A percentile compares a stretch with the other conserved stretches of the same genome.
Evolutionary conservation across 2,113 vertebrate genomes (phyloP).

Genomic region (Rhagologus leucostigma): DNA sequence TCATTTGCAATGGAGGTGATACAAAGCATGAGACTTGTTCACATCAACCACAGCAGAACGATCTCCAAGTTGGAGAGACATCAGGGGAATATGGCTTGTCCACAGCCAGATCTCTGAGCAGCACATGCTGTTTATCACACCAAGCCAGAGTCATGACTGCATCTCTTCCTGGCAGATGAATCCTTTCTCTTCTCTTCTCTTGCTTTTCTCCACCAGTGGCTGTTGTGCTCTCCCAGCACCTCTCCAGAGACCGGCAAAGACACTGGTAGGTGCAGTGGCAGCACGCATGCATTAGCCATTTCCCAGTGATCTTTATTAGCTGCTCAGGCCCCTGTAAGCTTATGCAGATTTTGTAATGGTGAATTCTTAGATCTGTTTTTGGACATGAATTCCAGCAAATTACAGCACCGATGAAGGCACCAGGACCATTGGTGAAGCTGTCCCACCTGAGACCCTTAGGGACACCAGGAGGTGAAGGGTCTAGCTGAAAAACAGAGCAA

Average conservation of each 20-base stretch:
- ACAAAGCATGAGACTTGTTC: not conserved
- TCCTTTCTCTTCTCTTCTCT: not conserved
- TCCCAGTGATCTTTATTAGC: not conserved
- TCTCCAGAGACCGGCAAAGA: not conserved
- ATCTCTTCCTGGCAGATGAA: not conserved
- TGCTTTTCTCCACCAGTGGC: not conserved
- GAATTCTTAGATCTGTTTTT: not conserved
- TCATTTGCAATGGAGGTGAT: not conserved
- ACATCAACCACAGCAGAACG: not conserved
- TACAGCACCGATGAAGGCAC: accelerated
- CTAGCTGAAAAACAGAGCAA: not conserved
- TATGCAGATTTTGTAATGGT: not conserved
- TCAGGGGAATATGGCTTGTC: not conserved
- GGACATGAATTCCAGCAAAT: not conserved
- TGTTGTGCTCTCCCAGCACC: not conserved
- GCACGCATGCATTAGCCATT: not conserved
- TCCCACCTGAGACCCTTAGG: not conserved
- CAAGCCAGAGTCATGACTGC: not conserved
- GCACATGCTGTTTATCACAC: not conserved
- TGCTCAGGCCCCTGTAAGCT: not conserved
- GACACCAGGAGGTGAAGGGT: not conserved
- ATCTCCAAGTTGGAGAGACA: not conserved
- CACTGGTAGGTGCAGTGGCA: not conserved
- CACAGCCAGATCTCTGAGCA: not conserved
- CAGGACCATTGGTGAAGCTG: not conserved